Evolutionary conservation across 2,888 invertebrate genomes (phyloP), one percentile per base, ranked within the genome.

Genomic region (Gryllus longicercus): DNA sequence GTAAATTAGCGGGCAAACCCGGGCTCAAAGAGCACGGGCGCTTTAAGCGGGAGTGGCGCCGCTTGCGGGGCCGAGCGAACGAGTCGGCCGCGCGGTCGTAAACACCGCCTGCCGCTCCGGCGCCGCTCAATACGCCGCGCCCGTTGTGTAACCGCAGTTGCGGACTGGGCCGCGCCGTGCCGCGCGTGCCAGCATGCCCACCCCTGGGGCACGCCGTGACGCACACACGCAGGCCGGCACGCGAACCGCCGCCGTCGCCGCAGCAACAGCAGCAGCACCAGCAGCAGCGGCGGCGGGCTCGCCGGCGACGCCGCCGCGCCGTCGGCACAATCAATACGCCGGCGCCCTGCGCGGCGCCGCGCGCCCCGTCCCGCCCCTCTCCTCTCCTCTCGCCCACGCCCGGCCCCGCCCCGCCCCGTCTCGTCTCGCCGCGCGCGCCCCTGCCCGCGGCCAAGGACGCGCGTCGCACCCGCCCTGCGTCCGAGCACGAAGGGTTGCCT

Each of bases 151-250:
- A 38, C 38, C 38, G 38, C 38, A 38, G 38, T 38, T 38, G 38
- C 38, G 38, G 38, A 38, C 38, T 38, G 38, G 38, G 38, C 38
- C 38, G 38, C 5, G 38, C 38, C 8, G 38, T 2, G 38, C 38
- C 38, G 38, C 38, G 38, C 38, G 38, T 38, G 38, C 38, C 38
- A 4, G 38, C 38, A 63, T 14, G n/a, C 63, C 16, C 63, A 63
- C 63, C n/a, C n/a, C n/a, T n/a, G 14, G 63, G 63, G 16, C 63
- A 63, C n/a, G 16, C 63, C 63, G 14, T 8, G 63, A 63, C 63
- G 63, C 63, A 63, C 63, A 63, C 63, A 63, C 63, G 63, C n/a
- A 63, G 12, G 63, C 63, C n/a, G 63, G 63, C 63, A 63, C 63
- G 63, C 63, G 63, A 63, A 63, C 63, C 16, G 5, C 63, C 63